Evolutionary conservation across 2,797 vertebrate species (phyloP), one percentile per base, ranked within the genome.

Genomic region (Urocyon cinereoargenteus): DNA sequence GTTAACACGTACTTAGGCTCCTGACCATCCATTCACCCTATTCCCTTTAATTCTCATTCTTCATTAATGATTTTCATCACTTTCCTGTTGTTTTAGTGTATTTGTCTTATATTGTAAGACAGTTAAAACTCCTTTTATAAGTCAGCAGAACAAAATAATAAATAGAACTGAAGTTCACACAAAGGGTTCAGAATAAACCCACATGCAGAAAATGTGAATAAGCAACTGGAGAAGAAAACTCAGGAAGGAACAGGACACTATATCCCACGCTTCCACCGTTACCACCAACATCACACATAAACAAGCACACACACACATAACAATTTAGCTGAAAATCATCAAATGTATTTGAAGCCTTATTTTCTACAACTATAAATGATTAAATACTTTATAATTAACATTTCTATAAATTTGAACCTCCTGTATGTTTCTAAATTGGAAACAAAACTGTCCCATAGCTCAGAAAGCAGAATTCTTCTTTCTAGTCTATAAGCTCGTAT

Each of bases 381-480:
- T 97, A 97, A 96, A 93, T 97, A 97, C 91, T 97, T 97, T 97
- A 97, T 97, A 98, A 97, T 95, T 97, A 81, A 75, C 93, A 96
- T 96, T 96, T 97, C 83, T 96, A 64, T 96, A 85, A 98, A 98
- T 97, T 95, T 97, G 92, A 98, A 97, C 72, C 96, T 96, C 34
- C 95, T 94, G 34, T 91, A 93, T 90, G 96, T 96, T 98, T 98
- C 96, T 97, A 97, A 97, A 98, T 94, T 95, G 72, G 66, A 95
- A 98, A 84, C 36, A 97, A 98, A 97, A 98, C 55, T 98, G 93
- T 97, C 96, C 97, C 98, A 91, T 88, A 98, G 95, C 97, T 98
- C 98, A 97, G 98, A 98, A 98, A 97, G 96, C 77, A 98, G 91
- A 97, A 98, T 95, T 98, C 98, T 98, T 98, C 81, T 94, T 98